These are phyloP conservation scores for Sisyra terminalis DNA, from an alignment of 2,888 invertebrate genomes.

Conservation along the genomic window DNA sequence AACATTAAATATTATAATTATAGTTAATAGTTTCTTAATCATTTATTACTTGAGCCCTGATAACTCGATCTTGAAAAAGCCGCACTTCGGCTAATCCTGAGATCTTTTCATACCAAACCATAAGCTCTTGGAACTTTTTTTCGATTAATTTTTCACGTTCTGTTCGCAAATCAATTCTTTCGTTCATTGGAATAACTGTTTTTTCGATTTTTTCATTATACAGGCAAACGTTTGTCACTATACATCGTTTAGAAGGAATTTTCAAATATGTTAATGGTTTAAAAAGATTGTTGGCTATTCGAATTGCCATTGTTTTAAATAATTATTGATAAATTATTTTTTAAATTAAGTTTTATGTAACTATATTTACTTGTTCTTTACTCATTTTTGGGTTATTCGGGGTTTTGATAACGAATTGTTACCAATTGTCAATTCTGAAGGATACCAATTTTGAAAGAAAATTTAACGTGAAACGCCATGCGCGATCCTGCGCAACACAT, in stretches of 20 bases:
- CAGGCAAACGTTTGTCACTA: too few relatives aligned
- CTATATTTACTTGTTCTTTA: not conserved
- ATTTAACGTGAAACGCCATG: too few relatives aligned
- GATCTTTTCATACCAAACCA: constrained; percentile 50
- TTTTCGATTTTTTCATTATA: not conserved
- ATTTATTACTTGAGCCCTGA: constrained; percentile 40
- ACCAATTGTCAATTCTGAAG: too few relatives aligned
- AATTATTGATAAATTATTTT: not conserved
- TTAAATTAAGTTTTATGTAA: not conserved
- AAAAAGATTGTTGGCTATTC: not conserved
- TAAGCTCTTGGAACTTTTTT: constrained; percentile 30
- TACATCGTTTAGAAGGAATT: too few relatives aligned
- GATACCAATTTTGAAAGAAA: too few relatives aligned
- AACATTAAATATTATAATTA: constrained; percentile 5
- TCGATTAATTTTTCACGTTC: constrained; percentile 17
- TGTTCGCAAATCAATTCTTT: not conserved
- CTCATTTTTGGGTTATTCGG: not conserved
- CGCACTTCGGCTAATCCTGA: constrained; percentile 66
- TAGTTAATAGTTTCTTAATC: not conserved
- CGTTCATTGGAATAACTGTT: not conserved
- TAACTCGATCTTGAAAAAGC: constrained; percentile 54
- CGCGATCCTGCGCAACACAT: too few relatives aligned
- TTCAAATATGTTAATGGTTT: not conserved
- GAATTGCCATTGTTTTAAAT: not conserved
- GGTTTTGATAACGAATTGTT: not conserved